Evolutionary conservation across 2,113 vertebrate genomes (phyloP), one percentile per base, ranked within the genome.

Genomic region (Suncus etruscus): DNA sequence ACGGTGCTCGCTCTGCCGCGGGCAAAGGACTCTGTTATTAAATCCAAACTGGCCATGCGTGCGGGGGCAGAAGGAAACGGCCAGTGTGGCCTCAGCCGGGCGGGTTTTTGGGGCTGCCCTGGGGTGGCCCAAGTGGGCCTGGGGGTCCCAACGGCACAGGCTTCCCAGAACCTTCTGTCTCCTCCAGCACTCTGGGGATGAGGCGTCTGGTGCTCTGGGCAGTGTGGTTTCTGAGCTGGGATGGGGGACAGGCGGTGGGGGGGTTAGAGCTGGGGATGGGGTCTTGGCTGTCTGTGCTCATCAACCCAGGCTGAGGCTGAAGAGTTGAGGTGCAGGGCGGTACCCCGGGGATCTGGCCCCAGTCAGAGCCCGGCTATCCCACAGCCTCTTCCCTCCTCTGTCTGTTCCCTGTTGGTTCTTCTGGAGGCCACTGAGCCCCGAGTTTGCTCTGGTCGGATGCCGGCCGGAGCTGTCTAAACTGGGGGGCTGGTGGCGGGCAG

Each of bases 21-120:
- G 87, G 95, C 95, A 95, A 93, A 91, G 89, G 91, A 93, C 87
- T 94, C 93, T 84, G 77, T 95, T 95, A 94, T 96, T 95, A 89
- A 95, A 95, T 94, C 95, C 94, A 95, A 84, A 90, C 73, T 92
- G 96, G 95, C 94, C 92, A 91, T 16, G 20, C 3, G 7, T 3
- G 73, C 80, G 95, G 95, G 86, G 54, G 12, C 54, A 54, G 54
- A 14, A 14, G 54, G 10, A 12, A 54, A 16, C 3, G 54, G 54
- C 54, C 0, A 16, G 9, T 12, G 54, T 54, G 51, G 51, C 8
- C 8, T 8, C 50, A 51, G n/a, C 39, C 39, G 39, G 39, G 39
- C 39, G 3, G 39, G 39, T 39, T 39, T 39, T 3, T 5, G 39
- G 92, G 10, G 47, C 63, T 25, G 24, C 32, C 90, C 11, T 0